Percentiles rank a stretch among this genome's conserved stretches.
Conservation (phyloP, 2,113 vertebrate genomes). For the Zosterops pallidus region DNA sequence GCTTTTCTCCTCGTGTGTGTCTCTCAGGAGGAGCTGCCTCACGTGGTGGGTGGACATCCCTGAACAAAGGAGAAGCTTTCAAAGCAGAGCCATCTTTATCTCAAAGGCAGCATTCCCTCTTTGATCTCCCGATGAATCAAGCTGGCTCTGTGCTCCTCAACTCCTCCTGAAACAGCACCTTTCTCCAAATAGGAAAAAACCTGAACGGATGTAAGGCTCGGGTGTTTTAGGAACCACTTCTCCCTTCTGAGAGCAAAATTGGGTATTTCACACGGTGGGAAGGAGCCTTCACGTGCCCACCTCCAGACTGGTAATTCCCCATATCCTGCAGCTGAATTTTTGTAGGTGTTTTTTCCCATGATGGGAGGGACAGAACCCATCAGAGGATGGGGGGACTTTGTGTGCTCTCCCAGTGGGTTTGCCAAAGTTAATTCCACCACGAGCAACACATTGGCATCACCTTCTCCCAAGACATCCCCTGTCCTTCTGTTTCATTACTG, state of each 20-base stretch:
- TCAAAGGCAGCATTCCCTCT: conserved; percentile 42
- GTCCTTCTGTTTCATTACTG: not conserved
- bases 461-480: not conserved
- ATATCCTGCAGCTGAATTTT: not conserved
- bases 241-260: not conserved
- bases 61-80: not conserved
- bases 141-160: not conserved
- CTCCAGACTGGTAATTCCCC: not conserved
- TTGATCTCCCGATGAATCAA: not conserved
- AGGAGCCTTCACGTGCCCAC: not conserved
- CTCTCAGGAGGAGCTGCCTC: not conserved
- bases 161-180: not conserved
- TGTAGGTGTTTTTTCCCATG: not conserved
- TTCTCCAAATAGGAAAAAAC: not conserved
- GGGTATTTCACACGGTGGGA: not conserved
- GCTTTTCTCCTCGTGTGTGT: not conserved
- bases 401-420: not conserved
- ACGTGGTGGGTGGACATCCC: not conserved
- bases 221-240: not conserved
- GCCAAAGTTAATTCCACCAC: not conserved
- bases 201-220: not conserved
- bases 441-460: fast-evolving
- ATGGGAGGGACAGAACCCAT: not conserved
- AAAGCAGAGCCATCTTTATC: conserved; percentile 29
- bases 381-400: not conserved